A percentile compares a stretch with the other conserved stretches of the same genome.
phyloP scores from a whole-genome alignment of 2,888 invertebrate genomes.

The Drosophila putrida region DNA sequence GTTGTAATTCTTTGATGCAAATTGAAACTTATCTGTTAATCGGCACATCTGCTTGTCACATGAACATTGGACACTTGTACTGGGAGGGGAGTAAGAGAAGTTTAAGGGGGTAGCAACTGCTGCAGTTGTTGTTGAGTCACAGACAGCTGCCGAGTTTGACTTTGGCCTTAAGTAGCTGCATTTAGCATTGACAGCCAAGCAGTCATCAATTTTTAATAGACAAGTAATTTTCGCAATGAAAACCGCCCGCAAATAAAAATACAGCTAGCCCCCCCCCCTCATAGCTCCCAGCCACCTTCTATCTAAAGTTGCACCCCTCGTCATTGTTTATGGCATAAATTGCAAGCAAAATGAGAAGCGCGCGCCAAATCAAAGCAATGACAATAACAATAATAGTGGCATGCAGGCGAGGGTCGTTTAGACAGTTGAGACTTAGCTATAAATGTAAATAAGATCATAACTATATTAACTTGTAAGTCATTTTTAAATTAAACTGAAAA shows the following conservation, averaged over 20 bases:
- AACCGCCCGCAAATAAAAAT: slow-evolving; percentile 35
- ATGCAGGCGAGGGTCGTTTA: slow-evolving; percentile 43
- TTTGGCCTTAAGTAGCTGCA: slow-evolving; percentile 62
- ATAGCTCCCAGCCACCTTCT: background rate
- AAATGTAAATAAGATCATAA: too few relatives aligned
- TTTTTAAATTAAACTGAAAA: too few relatives aligned
- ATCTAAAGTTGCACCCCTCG: background rate
- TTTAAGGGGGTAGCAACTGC: slow-evolving; percentile 1
- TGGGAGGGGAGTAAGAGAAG: background rate
- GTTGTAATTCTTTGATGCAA: slow-evolving; percentile 36
- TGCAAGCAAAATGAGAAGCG: slow-evolving; percentile 70
- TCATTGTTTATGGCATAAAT: slow-evolving; percentile 65
- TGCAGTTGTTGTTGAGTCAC: slow-evolving; percentile 31
- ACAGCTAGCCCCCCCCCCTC: background rate
- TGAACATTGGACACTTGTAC: slow-evolving; percentile 41
- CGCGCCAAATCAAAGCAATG: slow-evolving; percentile 69
- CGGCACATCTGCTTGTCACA: slow-evolving; percentile 80
- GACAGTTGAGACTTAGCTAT: slow-evolving; percentile 8
- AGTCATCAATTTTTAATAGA: slow-evolving; percentile 66
- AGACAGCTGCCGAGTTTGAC: slow-evolving; percentile 45
- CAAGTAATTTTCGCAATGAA: slow-evolving; percentile 48
- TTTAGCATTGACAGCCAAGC: slow-evolving; percentile 58
- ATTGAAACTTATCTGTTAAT: slow-evolving; percentile 80
- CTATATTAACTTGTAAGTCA: too few relatives aligned
- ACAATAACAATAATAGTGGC: slow-evolving; percentile 63